Base-by-base conservation (phyloP, 2,888 invertebrate species). In the Dasysyrphus tricinctus region DNA sequence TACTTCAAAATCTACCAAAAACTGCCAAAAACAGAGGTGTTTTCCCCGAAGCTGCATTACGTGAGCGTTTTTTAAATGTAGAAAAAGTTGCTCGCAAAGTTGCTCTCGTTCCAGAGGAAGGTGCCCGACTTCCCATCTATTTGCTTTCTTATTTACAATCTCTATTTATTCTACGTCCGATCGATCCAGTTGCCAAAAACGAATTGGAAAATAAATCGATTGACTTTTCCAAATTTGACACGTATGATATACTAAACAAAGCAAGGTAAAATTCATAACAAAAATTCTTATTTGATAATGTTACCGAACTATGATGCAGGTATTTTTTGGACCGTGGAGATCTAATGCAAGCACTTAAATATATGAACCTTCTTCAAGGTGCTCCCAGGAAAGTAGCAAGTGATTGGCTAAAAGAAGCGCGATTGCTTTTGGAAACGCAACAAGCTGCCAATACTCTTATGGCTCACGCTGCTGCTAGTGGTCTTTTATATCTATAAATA, bases 301-400 rank as follows among this genome's bases (percentile, higher is more conserved):
- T 12, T n/a, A 5, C 14, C 5, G 0, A 29, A 34, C 12, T 54
- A n/a, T 24, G n/a, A 72, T 34, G 1, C 91, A 97, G 97, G 91
- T 97, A 96, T 91, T 98, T 96, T 95, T 92, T 99, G 78, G 96
- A 98, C 88, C 95, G 96, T 74, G 97, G 97, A n/a, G 96, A 99
- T 91, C 94, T 99, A 88, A 95, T 96, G 73, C 95, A 95, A 92
- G 97, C 98, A 0, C 93, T 99, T 11, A 95, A 96, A 76, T 98
- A 98, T 92, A 96, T 97, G 94, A 96, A 96, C 90, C 94, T 98
- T 34, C 93, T 99, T 81, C 94, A 95, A 90, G 99, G 99, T n/a
- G 98, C 98, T 44, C 95, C 99, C 0, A 94, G 96, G 4, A 94
- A 95, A 72, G 95, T 98, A 1, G 97, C 98, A 0, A 93, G 93